phyloP scores from a whole-genome alignment of 1,140 invertebrate genomes.

The Heliconius hermathena region DNA sequence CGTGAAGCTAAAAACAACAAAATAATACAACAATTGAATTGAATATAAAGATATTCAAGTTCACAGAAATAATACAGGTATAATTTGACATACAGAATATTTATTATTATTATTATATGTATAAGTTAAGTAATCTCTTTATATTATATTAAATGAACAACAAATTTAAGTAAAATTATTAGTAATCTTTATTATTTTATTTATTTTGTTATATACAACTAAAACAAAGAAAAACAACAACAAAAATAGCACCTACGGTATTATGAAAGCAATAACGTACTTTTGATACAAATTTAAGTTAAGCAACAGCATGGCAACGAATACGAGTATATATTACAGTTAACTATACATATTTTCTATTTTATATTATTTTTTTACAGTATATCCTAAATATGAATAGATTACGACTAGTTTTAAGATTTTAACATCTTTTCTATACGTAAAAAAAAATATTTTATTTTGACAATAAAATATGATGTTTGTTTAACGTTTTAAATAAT shows the following conservation, averaged over 20 bases:
- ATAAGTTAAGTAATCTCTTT: too few species aligned
- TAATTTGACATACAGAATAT: too few species aligned
- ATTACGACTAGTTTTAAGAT: constrained; percentile 33
- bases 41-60: neutral
- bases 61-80: neutral
- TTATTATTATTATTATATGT: too few species aligned
- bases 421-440: neutral
- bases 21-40: neutral
- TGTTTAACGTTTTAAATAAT: neutral
- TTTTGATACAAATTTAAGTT: neutral
- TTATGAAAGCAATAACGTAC: neutral
- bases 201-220: neutral
- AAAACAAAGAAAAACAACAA: neutral
- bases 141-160: too few species aligned
- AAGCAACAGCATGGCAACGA: neutral
- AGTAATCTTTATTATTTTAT: too few species aligned
- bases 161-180: too few species aligned
- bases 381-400: constrained; percentile 26
- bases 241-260: neutral
- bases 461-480: neutral
- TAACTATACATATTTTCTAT: neutral
- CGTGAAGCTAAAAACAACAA: too few species aligned
- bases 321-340: neutral
- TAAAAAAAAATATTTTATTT: neutral
- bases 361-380: neutral